Conservation (phyloP, 2,113 vertebrate species). For the Numenius arquata region DNA sequence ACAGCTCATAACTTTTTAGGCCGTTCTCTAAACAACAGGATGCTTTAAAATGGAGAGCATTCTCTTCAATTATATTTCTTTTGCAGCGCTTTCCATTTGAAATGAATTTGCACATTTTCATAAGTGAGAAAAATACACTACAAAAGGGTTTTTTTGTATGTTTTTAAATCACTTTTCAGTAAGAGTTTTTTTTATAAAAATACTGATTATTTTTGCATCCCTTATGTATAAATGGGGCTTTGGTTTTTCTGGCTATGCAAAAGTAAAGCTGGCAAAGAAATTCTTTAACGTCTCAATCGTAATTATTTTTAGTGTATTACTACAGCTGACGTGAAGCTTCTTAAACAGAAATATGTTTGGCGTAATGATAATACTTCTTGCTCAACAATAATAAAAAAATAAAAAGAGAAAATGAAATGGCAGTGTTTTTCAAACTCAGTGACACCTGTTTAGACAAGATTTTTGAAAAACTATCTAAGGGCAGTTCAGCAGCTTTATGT, state of each 20-base stretch:
- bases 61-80: not conserved
- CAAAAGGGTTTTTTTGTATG: not conserved
- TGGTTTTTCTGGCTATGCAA: not conserved
- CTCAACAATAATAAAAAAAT: not conserved
- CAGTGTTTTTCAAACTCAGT: not conserved
- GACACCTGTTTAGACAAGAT: not conserved
- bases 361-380: not conserved
- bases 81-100: not conserved
- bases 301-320: not conserved
- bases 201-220: not conserved
- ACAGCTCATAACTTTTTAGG: not conserved
- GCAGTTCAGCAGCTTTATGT: not conserved
- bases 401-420: not conserved
- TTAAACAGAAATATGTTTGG: not conserved
- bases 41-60: not conserved
- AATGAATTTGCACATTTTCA: not conserved
- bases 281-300: not conserved
- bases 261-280: not conserved
- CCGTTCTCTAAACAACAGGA: not conserved
- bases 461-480: not conserved
- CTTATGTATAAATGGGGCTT: not conserved
- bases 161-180: not conserved
- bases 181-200: not conserved
- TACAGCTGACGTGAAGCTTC: not conserved
- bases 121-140: not conserved